Conservation (phyloP, 2,113 vertebrate species). For the Pungitius pungitius region DNA sequence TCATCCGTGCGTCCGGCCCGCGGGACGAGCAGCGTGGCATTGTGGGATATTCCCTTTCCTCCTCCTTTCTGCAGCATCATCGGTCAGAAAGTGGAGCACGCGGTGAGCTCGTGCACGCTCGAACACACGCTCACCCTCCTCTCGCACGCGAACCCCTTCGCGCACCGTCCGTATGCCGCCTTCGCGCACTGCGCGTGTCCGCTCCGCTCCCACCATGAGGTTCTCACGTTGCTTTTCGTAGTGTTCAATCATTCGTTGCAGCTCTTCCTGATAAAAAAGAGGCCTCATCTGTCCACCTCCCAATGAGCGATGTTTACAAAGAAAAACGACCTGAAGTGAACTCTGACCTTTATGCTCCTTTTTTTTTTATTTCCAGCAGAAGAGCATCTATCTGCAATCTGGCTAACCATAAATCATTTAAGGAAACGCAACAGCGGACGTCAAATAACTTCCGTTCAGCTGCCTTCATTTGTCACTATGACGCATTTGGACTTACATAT, state of each 20-base stretch:
- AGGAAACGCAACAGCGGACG: not conserved
- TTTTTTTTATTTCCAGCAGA: slow-evolving; percentile 16
- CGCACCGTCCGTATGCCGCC: slow-evolving; percentile 25
- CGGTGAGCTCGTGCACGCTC: slow-evolving; percentile 46
- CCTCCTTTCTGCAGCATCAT: slow-evolving; percentile 72
- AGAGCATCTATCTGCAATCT: slow-evolving; percentile 15
- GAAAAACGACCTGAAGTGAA: slow-evolving; percentile 18
- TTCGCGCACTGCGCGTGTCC: not conserved
- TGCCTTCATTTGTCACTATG: not conserved
- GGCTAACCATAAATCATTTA: slow-evolving; percentile 1
- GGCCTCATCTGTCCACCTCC: slow-evolving; percentile 27
- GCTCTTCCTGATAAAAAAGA: not conserved
- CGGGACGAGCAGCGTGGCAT: slow-evolving; percentile 51
- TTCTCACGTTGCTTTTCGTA: not conserved
- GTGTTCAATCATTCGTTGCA: not conserved
- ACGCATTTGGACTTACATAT: not conserved
- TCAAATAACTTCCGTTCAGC: not conserved
- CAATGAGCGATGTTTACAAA: not conserved
- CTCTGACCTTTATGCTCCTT: not conserved
- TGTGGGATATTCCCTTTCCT: slow-evolving; percentile 70
- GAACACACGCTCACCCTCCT: slow-evolving; percentile 9
- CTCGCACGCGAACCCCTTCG: slow-evolving; percentile 15
- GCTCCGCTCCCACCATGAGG: not conserved
- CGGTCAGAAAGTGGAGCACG: slow-evolving; percentile 74
- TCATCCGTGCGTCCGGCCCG: slow-evolving; percentile 9